Evolutionary conservation across 2,888 invertebrate genomes (phyloP).

Genomic region (Diadegma fenestrale): DNA sequence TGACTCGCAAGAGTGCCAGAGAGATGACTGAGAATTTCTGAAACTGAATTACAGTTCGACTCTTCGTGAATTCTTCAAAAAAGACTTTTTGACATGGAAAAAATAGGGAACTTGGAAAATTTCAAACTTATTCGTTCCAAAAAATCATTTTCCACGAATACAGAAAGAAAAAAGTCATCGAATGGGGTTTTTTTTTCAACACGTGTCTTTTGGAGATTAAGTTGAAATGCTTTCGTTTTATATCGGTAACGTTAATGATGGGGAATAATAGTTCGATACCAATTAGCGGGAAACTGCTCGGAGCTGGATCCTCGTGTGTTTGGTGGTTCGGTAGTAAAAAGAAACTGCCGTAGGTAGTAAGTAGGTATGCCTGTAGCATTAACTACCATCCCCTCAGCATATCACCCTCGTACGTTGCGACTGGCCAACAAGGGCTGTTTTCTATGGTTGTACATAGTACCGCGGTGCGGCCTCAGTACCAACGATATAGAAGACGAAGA

Average conservation of each 20-base stretch:
- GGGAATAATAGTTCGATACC: conserved; percentile 85
- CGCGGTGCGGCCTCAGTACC: conserved; percentile 51
- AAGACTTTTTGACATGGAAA: no score
- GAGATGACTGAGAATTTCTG: not conserved
- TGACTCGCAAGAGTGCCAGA: not conserved
- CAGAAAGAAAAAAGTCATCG: not conserved
- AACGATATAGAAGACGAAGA: conserved; percentile 57
- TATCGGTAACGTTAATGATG: conserved; percentile 80
- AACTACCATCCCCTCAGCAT: conserved; percentile 77
- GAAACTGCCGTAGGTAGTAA: conserved; percentile 84
- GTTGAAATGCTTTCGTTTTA: conserved; percentile 65
- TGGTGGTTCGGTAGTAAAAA: conserved; percentile 81
- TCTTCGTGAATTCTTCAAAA: no score
- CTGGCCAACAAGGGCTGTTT: conserved; percentile 59
- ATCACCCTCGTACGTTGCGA: conserved; percentile 60
- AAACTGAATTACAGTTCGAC: not conserved
- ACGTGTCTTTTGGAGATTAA: conserved; percentile 50
- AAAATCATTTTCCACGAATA: not conserved
- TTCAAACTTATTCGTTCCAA: no score
- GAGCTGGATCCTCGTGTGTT: conserved; percentile 42
- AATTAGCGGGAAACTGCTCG: conserved; percentile 83
- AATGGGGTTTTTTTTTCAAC: conserved; percentile 25
- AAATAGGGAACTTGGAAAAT: not conserved
- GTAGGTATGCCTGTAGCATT: conserved; percentile 83
- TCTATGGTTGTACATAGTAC: conserved; percentile 49